Base-by-base conservation (phyloP, 2,888 invertebrate species). In the Ennomos erosarius region DNA sequence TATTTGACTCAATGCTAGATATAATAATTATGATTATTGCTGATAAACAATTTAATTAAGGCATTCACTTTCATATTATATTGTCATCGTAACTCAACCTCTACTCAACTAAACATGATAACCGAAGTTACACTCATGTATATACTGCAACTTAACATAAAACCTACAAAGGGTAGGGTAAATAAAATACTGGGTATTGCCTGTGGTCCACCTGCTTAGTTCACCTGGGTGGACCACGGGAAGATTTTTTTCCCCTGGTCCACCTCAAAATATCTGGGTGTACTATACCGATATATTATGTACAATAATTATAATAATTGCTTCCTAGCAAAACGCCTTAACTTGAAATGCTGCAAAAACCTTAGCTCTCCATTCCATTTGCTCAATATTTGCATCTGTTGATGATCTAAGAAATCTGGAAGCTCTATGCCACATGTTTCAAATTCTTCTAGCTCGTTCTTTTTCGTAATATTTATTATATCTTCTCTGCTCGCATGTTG, bases 401-500 rank as follows among this genome's bases (percentile, higher is more conserved):
- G 84, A 2, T 82, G 75, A 76, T 94, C 93, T 70, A 95, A 78
- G 56, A 96, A 85, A 81, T 96, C 95, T 1, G 96, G 96, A 73
- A 96, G 94, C 93, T 97, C 97, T 74, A 97, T 87, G 34, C 98
- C 98, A 75, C 96, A 96, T 0, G 94, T 94, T 60, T 95, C 92
- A 76, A 95, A 98, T 77, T 98, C 97, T 62, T 95, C 94, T 9
- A 74, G 85, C 73, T 98, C 98, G 51, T 93, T 93, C 73, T 96
- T 95, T 65, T 95, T 93, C 0, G 96, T 96, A 72, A 97, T 94
- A 72, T 94, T 94, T 45, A 98, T 95, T 9, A 96, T 94, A 83
- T 96, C 96, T 83, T 96, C 95, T 60, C 98, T 93, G 67, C 95
- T 95, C 0, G 95, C 96, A 84, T 98, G 97, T 76, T 97, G 97